Base-by-base conservation (phyloP, 2,113 vertebrate genomes). In the Brevimyrus niger region DNA sequence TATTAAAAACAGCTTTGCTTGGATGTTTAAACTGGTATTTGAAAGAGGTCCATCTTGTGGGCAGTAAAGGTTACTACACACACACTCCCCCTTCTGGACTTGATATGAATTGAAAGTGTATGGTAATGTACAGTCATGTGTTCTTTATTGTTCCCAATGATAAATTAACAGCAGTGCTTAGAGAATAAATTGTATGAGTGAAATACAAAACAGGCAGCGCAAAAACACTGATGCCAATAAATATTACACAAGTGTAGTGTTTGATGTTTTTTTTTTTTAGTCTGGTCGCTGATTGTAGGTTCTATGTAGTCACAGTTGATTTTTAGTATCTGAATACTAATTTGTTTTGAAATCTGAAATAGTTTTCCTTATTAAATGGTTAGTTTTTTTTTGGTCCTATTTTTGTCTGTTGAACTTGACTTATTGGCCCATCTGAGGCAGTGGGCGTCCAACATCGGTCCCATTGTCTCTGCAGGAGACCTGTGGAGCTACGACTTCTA, bases 401-500 rank as follows among this genome's bases (percentile, higher is more conserved):
- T 27, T 11, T 11, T 21, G 31, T 19, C 15, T 82, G 76, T 42
- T 82, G 38, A 7, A 38, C 4, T 53, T 21, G 17, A 53, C 17
- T 53, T 21, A 21, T 55, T 55, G 44, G 38, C 3, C 4, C 44
- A 47, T n/a, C 21, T 84, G 44, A 11, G 48, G 44, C 38, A n/a
- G 42, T 2, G 82, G 19, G 10, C 6, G 35, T 23, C 27, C 35
- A 3, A 46, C 8, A 6, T 17, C 13, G 1, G 9, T 42, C 10
- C 10, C 13, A 5, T 55, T 87, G 23, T 85, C 15, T 19, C 17
- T 53, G 69, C 89, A 99, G 98, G 98, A 51, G 98, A 99, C 89
- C 95, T 99, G 48, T 99, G 98, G 98, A 99, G 98, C 94, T 99
- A 99, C 0, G 97, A 99, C 90, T 99, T 99, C 95, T 99, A 98